Evolutionary conservation across 2,888 invertebrate species (phyloP).

Genomic region (Eilema caniola): DNA sequence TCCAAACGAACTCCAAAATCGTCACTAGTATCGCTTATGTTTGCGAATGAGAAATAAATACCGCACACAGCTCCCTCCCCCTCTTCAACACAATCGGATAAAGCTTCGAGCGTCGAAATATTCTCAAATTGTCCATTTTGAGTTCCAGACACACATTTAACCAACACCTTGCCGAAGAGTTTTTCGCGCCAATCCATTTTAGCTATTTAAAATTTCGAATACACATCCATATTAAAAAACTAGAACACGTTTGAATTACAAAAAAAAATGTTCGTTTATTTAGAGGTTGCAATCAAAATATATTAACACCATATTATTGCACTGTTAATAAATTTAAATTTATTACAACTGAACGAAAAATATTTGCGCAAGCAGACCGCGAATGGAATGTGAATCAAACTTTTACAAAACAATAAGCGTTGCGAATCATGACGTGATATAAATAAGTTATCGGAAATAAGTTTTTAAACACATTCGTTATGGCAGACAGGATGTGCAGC

Average conservation of each 20-base stretch:
- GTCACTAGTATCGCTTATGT: slow-evolving; percentile 89
- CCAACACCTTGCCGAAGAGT: slow-evolving; percentile 86
- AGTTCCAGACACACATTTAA: slow-evolving; percentile 81
- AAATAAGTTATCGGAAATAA: slow-evolving; percentile 23
- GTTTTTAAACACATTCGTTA: slow-evolving; percentile 33
- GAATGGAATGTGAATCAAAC: slow-evolving; percentile 46
- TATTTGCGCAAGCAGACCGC: slow-evolving; percentile 37
- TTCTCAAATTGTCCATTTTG: slow-evolving; percentile 81
- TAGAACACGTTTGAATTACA: slow-evolving; percentile 7
- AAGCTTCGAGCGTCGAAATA: slow-evolving; percentile 78
- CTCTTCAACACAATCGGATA: slow-evolving; percentile 79
- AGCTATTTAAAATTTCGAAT: slow-evolving; percentile 27
- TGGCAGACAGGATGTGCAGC: slow-evolving; percentile 52
- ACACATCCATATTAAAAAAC: slow-evolving; percentile 26
- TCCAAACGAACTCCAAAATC: slow-evolving; percentile 89
- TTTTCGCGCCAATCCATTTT: slow-evolving; percentile 88
- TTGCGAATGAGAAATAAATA: slow-evolving; percentile 91
- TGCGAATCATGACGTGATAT: slow-evolving; percentile 6
- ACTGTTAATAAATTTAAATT: slow-evolving; percentile 16
- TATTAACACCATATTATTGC: slow-evolving; percentile 26
- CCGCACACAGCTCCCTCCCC: slow-evolving; percentile 86
- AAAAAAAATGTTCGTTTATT: slow-evolving; percentile 30
- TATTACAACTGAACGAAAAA: slow-evolving; percentile 26
- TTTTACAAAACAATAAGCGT: slow-evolving; percentile 27
- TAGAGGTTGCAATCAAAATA: slow-evolving; percentile 29